phyloP scores from a whole-genome alignment of 2,797 vertebrate species.

The Etheostoma perlongum region DNA sequence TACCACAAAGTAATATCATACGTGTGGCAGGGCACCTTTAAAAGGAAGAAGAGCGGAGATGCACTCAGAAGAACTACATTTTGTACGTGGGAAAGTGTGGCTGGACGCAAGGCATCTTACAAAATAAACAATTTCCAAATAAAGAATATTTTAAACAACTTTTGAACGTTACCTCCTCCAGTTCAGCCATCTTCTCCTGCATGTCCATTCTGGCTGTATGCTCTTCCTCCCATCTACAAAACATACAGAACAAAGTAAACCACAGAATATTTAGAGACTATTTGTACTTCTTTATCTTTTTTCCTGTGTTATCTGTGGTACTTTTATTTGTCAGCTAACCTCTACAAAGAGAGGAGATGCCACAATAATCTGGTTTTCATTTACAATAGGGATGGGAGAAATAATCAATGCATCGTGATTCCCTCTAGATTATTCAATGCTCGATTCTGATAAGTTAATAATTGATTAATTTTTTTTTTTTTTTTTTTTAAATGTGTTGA shows the following conservation, averaged over 20 bases:
- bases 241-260: neutral
- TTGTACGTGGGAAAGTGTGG: too few relatives aligned
- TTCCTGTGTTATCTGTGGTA: neutral
- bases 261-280: too few relatives aligned
- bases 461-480: too few relatives aligned
- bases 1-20: too few relatives aligned
- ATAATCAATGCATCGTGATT: too few relatives aligned
- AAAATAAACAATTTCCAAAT: neutral
- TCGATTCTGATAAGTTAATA: too few relatives aligned
- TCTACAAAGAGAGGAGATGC: neutral
- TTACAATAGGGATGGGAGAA: neutral
- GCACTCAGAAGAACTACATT: neutral
- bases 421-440: too few relatives aligned
- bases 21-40: too few relatives aligned
- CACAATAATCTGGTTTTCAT: neutral
- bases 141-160: neutral
- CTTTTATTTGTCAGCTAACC: neutral
- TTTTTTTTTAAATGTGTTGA: too few relatives aligned
- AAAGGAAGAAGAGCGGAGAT: neutral
- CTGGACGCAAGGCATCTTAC: neutral
- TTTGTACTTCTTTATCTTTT: neutral
- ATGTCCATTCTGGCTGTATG: constrained; percentile 90
- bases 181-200: constrained; percentile 87
- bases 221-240: constrained; percentile 93
- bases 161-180: constrained; percentile 47